These are phyloP conservation scores for Rhinoptilus africanus DNA, from an alignment of 2,113 vertebrate species.

Conservation along the genomic window DNA sequence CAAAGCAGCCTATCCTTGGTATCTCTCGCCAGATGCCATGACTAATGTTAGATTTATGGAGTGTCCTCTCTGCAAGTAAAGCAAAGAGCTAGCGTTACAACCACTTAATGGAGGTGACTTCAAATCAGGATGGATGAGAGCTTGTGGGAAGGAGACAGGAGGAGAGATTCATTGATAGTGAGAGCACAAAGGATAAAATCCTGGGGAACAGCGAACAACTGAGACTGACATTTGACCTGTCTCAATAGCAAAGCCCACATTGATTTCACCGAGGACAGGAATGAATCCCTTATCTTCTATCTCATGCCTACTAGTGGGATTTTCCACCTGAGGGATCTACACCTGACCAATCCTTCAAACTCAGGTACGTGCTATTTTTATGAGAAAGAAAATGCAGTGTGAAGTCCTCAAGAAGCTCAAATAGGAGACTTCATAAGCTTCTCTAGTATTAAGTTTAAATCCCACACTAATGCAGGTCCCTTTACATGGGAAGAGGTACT, in stretches of 20 bases:
- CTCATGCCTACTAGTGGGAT: background rate
- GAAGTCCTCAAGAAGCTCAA: constrained; percentile 30
- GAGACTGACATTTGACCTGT: constrained; percentile 55
- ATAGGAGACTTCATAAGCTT: constrained; percentile 12
- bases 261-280: constrained; percentile 7
- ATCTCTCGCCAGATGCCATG: constrained; percentile 24
- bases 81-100: constrained; percentile 6
- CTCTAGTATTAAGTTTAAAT: constrained; percentile 20
- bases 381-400: background rate
- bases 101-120: constrained; percentile 56
- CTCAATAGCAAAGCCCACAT: constrained; percentile 27
- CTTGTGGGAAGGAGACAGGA: constrained; percentile 36
- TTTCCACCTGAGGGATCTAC: constrained; percentile 42
- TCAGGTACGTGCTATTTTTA: background rate
- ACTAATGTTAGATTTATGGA: constrained; percentile 66
- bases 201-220: constrained; percentile 5
- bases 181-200: constrained; percentile 58
- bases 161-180: constrained; percentile 45
- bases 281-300: constrained; percentile 34
- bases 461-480: background rate
- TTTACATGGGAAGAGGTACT: background rate
- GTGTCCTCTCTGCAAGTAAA: constrained; percentile 47
- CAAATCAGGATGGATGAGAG: constrained; percentile 64
- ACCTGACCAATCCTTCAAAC: constrained; percentile 20
- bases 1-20: constrained; percentile 43